Evolutionary conservation across 2,888 invertebrate species (phyloP).

Genomic region (Plutella xylostella): DNA sequence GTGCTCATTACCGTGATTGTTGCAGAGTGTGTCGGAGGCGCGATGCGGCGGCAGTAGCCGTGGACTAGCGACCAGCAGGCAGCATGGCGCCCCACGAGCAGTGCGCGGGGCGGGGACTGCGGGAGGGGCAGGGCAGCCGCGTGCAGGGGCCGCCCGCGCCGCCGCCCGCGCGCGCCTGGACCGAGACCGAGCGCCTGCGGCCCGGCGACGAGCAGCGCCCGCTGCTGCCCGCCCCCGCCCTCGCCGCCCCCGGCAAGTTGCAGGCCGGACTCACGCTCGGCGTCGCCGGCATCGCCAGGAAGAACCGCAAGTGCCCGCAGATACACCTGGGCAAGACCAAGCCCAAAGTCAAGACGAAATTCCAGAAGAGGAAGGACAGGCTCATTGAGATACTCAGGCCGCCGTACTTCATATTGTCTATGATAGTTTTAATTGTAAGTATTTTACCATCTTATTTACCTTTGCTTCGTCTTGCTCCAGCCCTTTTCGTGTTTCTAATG

Average conservation of each 20-base stretch:
- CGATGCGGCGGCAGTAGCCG: neutral
- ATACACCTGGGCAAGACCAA: conserved; percentile 14
- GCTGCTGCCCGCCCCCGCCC: conserved; percentile 28
- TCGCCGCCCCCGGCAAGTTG: conserved; percentile 20
- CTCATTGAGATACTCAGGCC: conserved; percentile 40
- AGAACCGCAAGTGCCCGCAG: neutral
- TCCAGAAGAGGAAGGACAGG: conserved; percentile 43
- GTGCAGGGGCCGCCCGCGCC: conserved; percentile 11
- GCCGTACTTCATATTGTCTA: conserved; percentile 51
- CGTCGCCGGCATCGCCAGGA: neutral
- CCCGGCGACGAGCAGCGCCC: conserved; percentile 45
- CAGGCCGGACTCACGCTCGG: conserved; percentile 44
- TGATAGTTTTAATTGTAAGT: conserved; percentile 53
- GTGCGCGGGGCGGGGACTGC: too few relatives aligned
- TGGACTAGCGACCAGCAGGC: neutral
- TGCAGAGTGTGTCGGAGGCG: neutral
- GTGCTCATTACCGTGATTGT: too few relatives aligned
- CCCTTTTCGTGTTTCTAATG: neutral
- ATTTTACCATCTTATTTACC: too few relatives aligned
- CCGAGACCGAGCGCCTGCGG: conserved; percentile 34
- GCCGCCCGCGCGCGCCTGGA: conserved; percentile 39
- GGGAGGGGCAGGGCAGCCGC: neutral
- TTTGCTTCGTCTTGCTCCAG: neutral
- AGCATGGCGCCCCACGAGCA: neutral
- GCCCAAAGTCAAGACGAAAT: conserved; percentile 32